Base-by-base conservation (phyloP, 1,140 invertebrate genomes). In the Dinoponera quadriceps region DNA sequence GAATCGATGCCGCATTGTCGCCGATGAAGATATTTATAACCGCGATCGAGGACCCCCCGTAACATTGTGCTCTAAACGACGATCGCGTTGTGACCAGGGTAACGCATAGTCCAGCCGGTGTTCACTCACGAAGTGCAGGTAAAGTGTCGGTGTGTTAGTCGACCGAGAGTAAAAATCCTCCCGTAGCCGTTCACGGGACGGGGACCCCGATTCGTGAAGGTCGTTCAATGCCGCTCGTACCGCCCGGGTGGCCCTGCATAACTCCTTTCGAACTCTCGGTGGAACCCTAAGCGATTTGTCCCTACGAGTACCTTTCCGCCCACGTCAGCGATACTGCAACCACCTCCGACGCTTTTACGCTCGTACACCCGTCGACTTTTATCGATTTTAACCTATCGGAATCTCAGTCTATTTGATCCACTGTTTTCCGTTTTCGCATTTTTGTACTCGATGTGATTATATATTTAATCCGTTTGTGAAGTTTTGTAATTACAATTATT, bases 191-290 rank as follows among this genome's bases (percentile, higher is more conserved):
- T 85, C 59, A 80, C 75, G 69, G 88, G 83, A 83, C 88, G 88
- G 88, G 88, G 90, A 92, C 85, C 88, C 84, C 86, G 92, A 93
- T 94, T 93, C 82, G 89, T 85, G 92, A 94, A 94, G 93, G 93
- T 91, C 93, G 93, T 94, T 94, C 93, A 93, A 93, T 94, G 93
- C 92, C 93, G 89, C 85, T 83, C 86, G 86, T 85, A 83, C 80
- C 85, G n/a, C n/a, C n/a, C n/a, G 80, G 86, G 62, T 91, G 87
- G 86, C 82, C 89, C 90, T 90, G 85, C 55, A 78, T 88, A 68
- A 87, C 69, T 71, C 49, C 18, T 74, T 44, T 73, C 66, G 54
- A 38, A 18, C 44, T 59, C 54, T 48, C 63, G 54, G 49, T 44
- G 51, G 13, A n/a, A 11, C 25, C 25, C 85, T 73, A 87, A 87